A percentile compares a stretch with the other conserved stretches of the same genome.
These are phyloP conservation scores for Phalacrocorax aristotelis DNA, from an alignment of 2,113 vertebrate species.

Conservation along the genomic window DNA sequence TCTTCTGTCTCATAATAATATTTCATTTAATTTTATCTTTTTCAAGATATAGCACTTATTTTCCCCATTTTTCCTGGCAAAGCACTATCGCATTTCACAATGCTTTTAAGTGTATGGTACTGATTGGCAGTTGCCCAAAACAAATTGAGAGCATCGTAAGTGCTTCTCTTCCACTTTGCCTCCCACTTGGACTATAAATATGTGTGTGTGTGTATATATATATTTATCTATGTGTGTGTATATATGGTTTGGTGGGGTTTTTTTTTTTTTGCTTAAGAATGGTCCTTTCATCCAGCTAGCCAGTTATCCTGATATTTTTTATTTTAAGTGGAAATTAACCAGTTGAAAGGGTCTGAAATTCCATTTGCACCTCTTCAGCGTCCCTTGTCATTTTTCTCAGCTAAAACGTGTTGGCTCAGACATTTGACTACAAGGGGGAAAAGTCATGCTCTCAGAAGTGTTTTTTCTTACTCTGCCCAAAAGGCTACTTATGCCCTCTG, in stretches of 20 bases:
- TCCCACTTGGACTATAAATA: background rate
- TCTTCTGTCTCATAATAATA: background rate
- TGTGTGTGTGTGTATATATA: accelerated
- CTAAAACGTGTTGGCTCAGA: background rate
- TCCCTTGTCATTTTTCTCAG: background rate
- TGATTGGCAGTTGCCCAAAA: background rate
- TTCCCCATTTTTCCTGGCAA: background rate
- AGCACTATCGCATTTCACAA: background rate
- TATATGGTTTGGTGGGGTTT: too few relatives aligned
- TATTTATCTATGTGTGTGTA: accelerated
- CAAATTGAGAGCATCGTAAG: background rate
- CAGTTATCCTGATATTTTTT: background rate
- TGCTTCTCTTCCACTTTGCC: background rate
- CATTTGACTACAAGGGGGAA: background rate
- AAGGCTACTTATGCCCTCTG: background rate
- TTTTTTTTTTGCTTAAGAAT: background rate
- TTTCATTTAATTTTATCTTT: background rate
- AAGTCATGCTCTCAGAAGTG: background rate
- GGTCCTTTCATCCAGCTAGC: background rate
- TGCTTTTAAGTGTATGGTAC: background rate
- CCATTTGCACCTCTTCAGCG: background rate
- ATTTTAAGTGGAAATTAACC: background rate
- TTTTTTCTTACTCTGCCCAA: background rate
- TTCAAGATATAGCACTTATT: background rate
- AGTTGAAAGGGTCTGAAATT: background rate